phyloP scores from a whole-genome alignment of 1,140 invertebrate species.

The Pectinophora gossypiella region DNA sequence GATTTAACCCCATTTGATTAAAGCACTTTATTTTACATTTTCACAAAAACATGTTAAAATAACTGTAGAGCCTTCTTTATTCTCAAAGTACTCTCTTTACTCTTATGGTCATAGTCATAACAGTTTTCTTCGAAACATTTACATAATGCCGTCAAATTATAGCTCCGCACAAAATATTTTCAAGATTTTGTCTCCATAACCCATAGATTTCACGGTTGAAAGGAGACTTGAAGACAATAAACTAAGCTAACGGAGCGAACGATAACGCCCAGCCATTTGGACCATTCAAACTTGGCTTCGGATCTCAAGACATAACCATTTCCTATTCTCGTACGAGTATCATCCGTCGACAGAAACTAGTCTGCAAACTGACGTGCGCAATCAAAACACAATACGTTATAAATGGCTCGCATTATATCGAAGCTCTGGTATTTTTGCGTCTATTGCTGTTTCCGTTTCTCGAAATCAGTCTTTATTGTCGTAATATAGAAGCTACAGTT shows the following conservation, averaged over 20 bases:
- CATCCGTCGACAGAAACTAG: slow-evolving; percentile 51
- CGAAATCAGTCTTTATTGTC: slow-evolving; percentile 10
- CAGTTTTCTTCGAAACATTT: too few relatives aligned
- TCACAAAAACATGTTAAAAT: too few relatives aligned
- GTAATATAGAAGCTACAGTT: slow-evolving; percentile 6
- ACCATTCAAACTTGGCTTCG: slow-evolving; percentile 47
- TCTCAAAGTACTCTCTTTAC: too few relatives aligned
- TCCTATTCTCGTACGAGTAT: slow-evolving; percentile 55
- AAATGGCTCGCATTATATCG: slow-evolving; percentile 58
- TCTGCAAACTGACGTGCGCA: slow-evolving; percentile 52
- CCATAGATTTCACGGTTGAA: slow-evolving; percentile 13
- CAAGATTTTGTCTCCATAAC: background rate
- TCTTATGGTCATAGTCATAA: too few relatives aligned
- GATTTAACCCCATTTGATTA: too few relatives aligned
- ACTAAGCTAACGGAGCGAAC: slow-evolving; percentile 34
- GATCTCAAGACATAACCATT: slow-evolving; percentile 60
- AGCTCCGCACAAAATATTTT: background rate
- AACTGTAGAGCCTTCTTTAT: too few relatives aligned
- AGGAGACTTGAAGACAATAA: slow-evolving; percentile 42
- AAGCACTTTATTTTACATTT: too few relatives aligned
- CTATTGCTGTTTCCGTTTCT: slow-evolving; percentile 9
- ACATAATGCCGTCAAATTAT: background rate
- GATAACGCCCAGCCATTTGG: slow-evolving; percentile 42
- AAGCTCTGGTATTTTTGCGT: background rate
- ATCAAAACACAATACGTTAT: slow-evolving; percentile 73